Evolutionary conservation across 2,113 vertebrate genomes (phyloP).

Genomic region (Tupaia chinensis): DNA sequence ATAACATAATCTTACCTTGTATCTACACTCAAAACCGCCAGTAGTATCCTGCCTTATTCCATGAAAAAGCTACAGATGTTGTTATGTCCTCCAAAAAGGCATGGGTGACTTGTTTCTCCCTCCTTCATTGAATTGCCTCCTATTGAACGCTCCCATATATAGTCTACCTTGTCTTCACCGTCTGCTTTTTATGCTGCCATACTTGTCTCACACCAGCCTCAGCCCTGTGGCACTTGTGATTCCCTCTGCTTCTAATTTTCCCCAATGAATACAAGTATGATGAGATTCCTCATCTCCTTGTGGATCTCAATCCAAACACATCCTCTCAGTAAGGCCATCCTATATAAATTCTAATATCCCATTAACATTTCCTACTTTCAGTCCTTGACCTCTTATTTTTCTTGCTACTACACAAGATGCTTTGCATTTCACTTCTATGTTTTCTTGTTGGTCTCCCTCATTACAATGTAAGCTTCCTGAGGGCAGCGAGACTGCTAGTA

Average conservation of each 20-base stretch:
- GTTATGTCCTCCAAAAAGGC: not conserved
- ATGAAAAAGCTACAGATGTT: not conserved
- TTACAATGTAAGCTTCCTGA: not conserved
- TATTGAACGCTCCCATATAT: not conserved
- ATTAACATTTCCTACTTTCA: not conserved
- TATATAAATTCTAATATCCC: not conserved
- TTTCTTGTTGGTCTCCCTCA: not conserved
- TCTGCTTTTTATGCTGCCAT: fast-evolving
- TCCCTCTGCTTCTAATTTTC: not conserved
- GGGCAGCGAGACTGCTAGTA: not conserved
- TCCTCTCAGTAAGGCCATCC: not conserved
- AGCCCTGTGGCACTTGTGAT: fast-evolving
- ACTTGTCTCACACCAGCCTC: not conserved
- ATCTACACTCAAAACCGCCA: not conserved
- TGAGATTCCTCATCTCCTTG: not conserved
- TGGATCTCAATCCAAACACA: not conserved
- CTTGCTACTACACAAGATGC: not conserved
- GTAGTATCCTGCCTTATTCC: not conserved
- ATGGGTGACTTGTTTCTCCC: fast-evolving
- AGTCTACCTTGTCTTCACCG: not conserved
- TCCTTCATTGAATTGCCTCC: too few species aligned
- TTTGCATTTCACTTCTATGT: not conserved
- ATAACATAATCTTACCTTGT: fast-evolving
- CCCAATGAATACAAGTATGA: not conserved
- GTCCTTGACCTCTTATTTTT: not conserved